A percentile compares a stretch with the other conserved stretches of the same genome.
phyloP scores from a whole-genome alignment of 2,113 vertebrate genomes.

The Gallinago undulata region DNA sequence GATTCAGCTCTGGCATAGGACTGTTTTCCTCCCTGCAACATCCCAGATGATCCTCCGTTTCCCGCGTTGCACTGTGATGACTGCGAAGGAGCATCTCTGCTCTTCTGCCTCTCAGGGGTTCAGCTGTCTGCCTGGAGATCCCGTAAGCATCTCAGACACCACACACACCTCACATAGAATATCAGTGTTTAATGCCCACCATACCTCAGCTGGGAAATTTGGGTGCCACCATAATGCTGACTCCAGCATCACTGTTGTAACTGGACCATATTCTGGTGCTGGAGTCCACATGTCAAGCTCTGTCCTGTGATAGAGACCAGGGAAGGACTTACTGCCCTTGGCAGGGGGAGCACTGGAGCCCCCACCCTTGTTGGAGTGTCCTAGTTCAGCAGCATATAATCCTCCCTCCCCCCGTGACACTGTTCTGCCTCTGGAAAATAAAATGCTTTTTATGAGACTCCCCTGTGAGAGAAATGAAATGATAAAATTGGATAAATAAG shows the following conservation, averaged over 20 bases:
- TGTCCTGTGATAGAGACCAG: neutral
- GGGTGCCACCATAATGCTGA: fast-evolving
- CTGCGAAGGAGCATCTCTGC: neutral
- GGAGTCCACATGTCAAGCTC: neutral
- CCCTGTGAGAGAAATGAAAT: neutral
- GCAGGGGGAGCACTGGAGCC: neutral
- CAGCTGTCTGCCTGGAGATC: neutral
- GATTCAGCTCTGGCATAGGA: neutral
- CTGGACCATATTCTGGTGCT: neutral
- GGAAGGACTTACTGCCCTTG: neutral
- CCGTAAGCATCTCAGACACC: neutral
- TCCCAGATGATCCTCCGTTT: neutral
- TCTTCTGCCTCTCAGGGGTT: too few relatives aligned
- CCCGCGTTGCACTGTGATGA: neutral
- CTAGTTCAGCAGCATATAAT: neutral
- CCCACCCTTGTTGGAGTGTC: neutral
- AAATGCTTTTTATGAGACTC: neutral
- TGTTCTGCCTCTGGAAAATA: neutral
- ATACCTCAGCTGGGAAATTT: neutral
- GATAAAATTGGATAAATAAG: neutral
- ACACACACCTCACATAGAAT: too few relatives aligned
- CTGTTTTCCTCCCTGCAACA: neutral
- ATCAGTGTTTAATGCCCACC: neutral
- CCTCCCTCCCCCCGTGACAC: neutral
- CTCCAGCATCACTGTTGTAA: neutral